Percentiles rank a stretch among this genome's conserved stretches.
These are phyloP conservation scores for Neomonachus schauinslandi DNA, from an alignment of 2,113 vertebrate species.

Conservation along the genomic window DNA sequence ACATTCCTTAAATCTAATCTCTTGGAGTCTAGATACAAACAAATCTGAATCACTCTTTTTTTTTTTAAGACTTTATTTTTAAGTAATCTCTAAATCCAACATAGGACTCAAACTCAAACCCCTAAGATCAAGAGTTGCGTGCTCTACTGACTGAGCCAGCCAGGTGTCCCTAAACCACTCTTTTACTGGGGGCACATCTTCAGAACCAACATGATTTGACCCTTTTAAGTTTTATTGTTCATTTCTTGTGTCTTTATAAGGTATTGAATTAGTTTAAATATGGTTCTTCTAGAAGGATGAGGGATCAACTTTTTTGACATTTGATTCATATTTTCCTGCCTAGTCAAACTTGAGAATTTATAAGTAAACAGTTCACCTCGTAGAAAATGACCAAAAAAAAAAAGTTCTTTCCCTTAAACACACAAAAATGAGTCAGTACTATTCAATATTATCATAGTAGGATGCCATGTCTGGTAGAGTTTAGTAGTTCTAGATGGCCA, in stretches of 20 bases:
- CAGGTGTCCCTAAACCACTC: neutral
- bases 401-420: constrained; percentile 25
- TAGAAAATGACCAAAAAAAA: constrained; percentile 28
- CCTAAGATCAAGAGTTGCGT: neutral
- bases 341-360: neutral
- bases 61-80: neutral
- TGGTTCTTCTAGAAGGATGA: neutral
- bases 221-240: neutral
- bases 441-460: neutral
- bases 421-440: neutral
- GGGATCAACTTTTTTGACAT: neutral
- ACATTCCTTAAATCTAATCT: neutral
- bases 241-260: neutral
- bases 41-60: neutral
- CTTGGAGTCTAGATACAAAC: constrained; percentile 8
- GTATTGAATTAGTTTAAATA: constrained; percentile 22
- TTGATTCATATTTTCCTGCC: neutral
- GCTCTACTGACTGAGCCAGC: neutral
- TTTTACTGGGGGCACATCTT: neutral
- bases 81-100: neutral
- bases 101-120: neutral
- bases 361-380: neutral
- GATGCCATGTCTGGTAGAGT: neutral
- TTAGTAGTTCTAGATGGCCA: neutral
- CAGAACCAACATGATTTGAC: neutral